Evolutionary conservation across 2,113 vertebrate species (phyloP).

Genomic region (Cephalopterus ornatus): DNA sequence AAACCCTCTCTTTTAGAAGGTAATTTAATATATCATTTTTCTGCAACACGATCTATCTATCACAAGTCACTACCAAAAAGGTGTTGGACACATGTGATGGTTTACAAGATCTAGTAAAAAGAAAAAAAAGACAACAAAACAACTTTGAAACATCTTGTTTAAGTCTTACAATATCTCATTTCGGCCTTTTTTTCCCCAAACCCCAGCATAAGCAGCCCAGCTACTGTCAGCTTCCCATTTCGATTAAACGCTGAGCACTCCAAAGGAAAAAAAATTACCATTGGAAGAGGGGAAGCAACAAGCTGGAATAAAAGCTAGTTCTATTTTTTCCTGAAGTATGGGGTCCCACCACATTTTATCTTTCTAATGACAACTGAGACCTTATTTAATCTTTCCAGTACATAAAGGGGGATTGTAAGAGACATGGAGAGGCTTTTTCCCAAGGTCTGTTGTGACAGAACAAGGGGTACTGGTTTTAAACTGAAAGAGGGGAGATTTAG

Average conservation of each 20-base stretch:
- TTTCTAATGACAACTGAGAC: neutral
- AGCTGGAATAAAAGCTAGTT: neutral
- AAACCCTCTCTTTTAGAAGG: neutral
- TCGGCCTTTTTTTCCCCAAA: neutral
- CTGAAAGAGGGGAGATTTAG: neutral
- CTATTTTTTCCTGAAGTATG: neutral
- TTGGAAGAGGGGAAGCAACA: neutral
- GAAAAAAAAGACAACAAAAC: neutral
- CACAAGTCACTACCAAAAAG: neutral
- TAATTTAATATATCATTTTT: neutral
- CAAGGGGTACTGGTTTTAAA: neutral
- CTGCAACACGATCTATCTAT: neutral
- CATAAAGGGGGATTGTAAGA: neutral
- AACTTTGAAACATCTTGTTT: neutral
- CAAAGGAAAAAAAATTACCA: neutral
- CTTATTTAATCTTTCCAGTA: neutral
- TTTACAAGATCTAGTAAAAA: neutral
- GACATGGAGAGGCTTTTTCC: neutral
- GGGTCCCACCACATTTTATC: neutral
- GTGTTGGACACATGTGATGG: neutral
- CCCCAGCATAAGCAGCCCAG: neutral
- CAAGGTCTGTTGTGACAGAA: neutral
- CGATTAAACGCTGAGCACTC: neutral
- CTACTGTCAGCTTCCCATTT: neutral
- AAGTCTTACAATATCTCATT: neutral